Evolutionary conservation across 2,888 invertebrate species (phyloP), one percentile per base, ranked within the genome.

Genomic region (Vannuccia rotundouncinata): DNA sequence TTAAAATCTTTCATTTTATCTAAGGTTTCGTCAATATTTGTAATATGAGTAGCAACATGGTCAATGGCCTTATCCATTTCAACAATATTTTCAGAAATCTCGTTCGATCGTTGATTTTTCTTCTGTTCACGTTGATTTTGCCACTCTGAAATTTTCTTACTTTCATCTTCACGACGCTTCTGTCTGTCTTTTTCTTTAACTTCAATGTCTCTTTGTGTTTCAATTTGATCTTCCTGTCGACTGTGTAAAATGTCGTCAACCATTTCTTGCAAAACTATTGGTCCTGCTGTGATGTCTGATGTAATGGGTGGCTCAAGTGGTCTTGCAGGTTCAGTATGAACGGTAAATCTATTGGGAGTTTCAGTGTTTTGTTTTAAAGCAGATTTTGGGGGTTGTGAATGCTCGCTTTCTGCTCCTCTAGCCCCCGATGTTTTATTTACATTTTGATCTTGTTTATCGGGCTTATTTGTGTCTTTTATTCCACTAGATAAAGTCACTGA

Each of bases 11-110:
- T 75, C 31, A 75, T 75, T 75, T 30, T 75, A 75, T 75, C 75
- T n/a, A 75, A 30, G 28, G 75, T 75, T 29, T 75, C 31, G 28
- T 75, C 75, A 27, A 75, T 75, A 75, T 75, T 75, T 30, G 75
- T 29, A 22, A 75, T 75, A 30, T 75, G 75, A 10, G 25, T 13
- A 2, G 75, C 31, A 75, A 30, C 31, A 29, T 75, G 29, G 27
- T 75, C 75, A 75, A 75, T 75, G 2, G 75, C 75, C 27, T 75
- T 75, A 29, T 75, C 75, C 75, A 75, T 75, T 29, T 75, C 75
- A 75, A 75, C 22, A 29, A 75, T 30, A 28, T 75, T 75, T 27
- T 30, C 75, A 2, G 31, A 5, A 30, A 75, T 75, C 22, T 75
- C 75, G 27, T 75, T 75, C 5, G 75, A 75, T 2, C 75, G 22